Conservation (phyloP, 2,888 invertebrate genomes). For the Antitype chi region DNA sequence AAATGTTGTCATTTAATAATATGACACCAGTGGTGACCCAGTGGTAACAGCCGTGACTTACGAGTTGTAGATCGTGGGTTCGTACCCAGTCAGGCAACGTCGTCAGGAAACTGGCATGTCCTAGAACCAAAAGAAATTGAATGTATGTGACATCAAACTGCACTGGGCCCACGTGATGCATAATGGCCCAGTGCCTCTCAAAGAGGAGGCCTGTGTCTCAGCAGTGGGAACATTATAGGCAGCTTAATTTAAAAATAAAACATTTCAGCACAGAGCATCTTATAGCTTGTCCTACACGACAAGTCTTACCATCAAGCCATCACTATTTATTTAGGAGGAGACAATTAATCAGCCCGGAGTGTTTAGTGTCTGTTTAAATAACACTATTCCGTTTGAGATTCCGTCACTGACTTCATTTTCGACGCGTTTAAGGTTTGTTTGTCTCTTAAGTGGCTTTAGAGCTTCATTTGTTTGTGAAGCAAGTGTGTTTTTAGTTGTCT, state of each 20-base stretch:
- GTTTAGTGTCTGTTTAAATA: conserved; percentile 71
- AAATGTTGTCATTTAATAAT: not conserved
- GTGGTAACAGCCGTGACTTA: too few relatives aligned
- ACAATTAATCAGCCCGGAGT: conserved; percentile 75
- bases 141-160: too few relatives aligned
- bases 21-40: too few relatives aligned
- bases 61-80: too few relatives aligned
- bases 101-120: too few relatives aligned
- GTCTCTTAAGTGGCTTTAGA: conserved; percentile 47
- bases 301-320: conserved; percentile 30
- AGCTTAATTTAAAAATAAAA: too few relatives aligned
- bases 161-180: too few relatives aligned
- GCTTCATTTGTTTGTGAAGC: conserved; percentile 45
- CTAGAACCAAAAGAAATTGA: too few relatives aligned
- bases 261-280: not conserved
- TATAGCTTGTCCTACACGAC: conserved; percentile 11
- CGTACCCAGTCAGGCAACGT: too few relatives aligned
- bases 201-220: too few relatives aligned
- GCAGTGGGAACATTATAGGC: too few relatives aligned
- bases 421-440: conserved; percentile 58
- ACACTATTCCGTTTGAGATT: conserved; percentile 65
- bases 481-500: conserved; percentile 33
- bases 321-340: conserved; percentile 76
- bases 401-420: conserved; percentile 58
- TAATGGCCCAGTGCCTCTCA: too few relatives aligned